Conservation (phyloP, 1,140 invertebrate species). For the Eurosta solidaginis region DNA sequence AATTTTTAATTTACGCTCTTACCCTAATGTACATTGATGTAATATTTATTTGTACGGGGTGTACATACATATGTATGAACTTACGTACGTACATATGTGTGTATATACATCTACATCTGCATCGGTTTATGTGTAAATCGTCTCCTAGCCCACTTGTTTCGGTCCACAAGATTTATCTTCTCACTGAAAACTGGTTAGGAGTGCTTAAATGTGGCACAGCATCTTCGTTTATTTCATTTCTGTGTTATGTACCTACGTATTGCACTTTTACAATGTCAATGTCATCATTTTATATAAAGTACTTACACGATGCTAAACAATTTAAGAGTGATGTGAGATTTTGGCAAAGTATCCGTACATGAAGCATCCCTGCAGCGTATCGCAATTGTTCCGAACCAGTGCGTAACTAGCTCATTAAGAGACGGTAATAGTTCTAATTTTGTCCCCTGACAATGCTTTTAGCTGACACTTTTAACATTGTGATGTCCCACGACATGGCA, state of each 20-base stretch:
- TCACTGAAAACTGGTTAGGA: slow-evolving; percentile 9
- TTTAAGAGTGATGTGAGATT: no score
- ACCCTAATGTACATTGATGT: no score
- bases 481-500: no score
- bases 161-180: no score
- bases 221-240: background rate
- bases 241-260: background rate
- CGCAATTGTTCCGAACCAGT: no score
- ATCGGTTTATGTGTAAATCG: background rate
- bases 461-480: no score
- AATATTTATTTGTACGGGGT: background rate
- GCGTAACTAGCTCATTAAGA: no score
- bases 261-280: slow-evolving; percentile 27
- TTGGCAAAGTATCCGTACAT: no score
- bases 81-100: background rate
- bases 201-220: background rate
- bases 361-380: no score
- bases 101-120: background rate
- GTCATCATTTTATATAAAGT: background rate
- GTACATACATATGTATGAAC: background rate
- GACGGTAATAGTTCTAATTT: no score
- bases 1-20: no score
- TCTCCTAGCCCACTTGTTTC: background rate
- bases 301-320: background rate
- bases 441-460: no score